phyloP scores from a whole-genome alignment of 2,888 invertebrate genomes.

The Xestoiulus laeticollis region DNA sequence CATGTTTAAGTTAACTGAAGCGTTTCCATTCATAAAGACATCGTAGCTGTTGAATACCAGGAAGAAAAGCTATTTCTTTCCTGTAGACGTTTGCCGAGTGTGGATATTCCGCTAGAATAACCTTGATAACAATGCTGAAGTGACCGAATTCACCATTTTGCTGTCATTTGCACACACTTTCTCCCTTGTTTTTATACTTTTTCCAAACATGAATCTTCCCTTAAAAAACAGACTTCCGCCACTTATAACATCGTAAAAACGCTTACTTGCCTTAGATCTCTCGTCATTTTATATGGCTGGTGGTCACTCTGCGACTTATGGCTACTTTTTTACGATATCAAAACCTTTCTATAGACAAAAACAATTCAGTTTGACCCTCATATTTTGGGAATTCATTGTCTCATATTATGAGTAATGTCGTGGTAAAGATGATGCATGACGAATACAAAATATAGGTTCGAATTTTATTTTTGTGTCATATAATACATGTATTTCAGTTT shows the following conservation, averaged over 20 bases:
- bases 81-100: no score
- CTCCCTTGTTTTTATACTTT: not conserved
- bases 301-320: conserved; percentile 8
- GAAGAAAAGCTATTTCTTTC: not conserved
- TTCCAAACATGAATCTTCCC: conserved; percentile 7
- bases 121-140: not conserved
- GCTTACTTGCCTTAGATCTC: conserved; percentile 8
- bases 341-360: not conserved
- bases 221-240: not conserved
- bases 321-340: not conserved
- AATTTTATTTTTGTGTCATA: no score
- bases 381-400: not conserved
- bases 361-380: not conserved
- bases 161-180: conserved; percentile 37
- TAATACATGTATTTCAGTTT: no score
- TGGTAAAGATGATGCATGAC: no score
- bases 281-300: not conserved
- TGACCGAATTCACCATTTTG: not conserved
- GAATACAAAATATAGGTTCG: no score
- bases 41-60: not conserved
- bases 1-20: no score
- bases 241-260: conserved; percentile 28
- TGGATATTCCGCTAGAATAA: not conserved
- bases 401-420: no score
- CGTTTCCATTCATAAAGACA: not conserved